Evolutionary conservation across 2,888 invertebrate species (phyloP), one percentile per base, ranked within the genome.

Genomic region (Toxonevra muliebris): DNA sequence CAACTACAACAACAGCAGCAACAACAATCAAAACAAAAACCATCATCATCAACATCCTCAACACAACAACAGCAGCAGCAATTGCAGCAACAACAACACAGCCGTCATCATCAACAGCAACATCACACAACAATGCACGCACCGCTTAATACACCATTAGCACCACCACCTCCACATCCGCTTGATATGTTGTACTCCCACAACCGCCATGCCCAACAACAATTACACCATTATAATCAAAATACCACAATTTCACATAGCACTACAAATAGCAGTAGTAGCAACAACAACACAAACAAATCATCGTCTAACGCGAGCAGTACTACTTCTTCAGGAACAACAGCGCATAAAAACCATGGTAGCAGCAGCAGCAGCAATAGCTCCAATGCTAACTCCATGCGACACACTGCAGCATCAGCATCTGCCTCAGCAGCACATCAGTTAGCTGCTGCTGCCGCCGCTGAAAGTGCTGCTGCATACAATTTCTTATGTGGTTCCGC

Each of bases 101-200:
- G 40, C 59, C 61, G 30, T 41, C 69, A 69, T 10, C 68, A 67
- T 1, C 65, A 71, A 10, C 69, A 68, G n/a, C 66, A 67, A 5
- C 66, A 69, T 11, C 66, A 68, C 45, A 30, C 69, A 66, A 17
- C 68, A 60, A 61, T 61, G 61, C 60, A 61, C 45, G 66, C 60
- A 12, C 58, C 65, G 7, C 45, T 2, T 58, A 70, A 67, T 73
- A 67, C 75, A 58, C 75, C 75, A 45, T 68, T 76, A 72, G 75
- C 75, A 72, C 73, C 79, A 57, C 72, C 74, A 66, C 72, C 75
- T 68, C 73, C 76, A 71, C 76, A 75, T 76, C 78, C 75, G 71
- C 74, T 78, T 74, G 82, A 84, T 82, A 84, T 83, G 84, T 83
- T 83, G 83, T 83, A 83, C 84, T 84, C 84, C 84, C 83, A 81